phyloP scores from a whole-genome alignment of 2,888 invertebrate genomes.

The Terebella lapidaria region DNA sequence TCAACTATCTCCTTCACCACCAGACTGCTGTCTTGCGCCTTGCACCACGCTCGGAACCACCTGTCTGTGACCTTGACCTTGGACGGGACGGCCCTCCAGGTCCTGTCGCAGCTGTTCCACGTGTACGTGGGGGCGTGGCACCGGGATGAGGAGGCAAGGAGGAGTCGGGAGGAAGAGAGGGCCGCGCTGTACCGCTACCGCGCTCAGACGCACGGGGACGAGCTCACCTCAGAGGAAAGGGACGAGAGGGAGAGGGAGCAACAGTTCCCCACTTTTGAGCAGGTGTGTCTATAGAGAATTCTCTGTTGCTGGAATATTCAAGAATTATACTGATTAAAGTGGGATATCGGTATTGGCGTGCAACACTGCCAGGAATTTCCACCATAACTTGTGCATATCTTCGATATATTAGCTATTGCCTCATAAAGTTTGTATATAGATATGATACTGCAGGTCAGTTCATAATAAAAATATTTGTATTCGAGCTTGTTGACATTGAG shows the following conservation, averaged over 20 bases:
- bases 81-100: constrained; percentile 23
- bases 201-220: constrained; percentile 41
- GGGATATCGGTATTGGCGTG: too few species aligned
- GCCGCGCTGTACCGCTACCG: constrained; percentile 62
- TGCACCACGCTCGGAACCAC: constrained; percentile 67
- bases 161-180: constrained; percentile 67
- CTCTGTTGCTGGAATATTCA: too few species aligned
- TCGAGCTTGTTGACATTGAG: too few species aligned
- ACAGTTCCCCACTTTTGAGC: constrained; percentile 51
- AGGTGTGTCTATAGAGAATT: too few species aligned
- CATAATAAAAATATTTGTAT: too few species aligned
- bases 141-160: constrained; percentile 67
- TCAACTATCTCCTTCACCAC: too few species aligned
- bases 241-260: constrained; percentile 44
- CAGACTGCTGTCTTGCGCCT: constrained; percentile 55
- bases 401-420: too few species aligned
- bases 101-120: constrained; percentile 32
- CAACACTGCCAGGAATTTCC: too few species aligned
- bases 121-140: constrained; percentile 70
- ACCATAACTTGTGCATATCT: too few species aligned
- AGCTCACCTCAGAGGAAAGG: constrained; percentile 48
- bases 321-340: too few species aligned
- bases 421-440: too few species aligned
- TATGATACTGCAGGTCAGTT: too few species aligned
- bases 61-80: constrained; percentile 57